Evolutionary conservation across 2,888 invertebrate genomes (phyloP), one percentile per base, ranked within the genome.

Genomic region (Aplocera efformata): DNA sequence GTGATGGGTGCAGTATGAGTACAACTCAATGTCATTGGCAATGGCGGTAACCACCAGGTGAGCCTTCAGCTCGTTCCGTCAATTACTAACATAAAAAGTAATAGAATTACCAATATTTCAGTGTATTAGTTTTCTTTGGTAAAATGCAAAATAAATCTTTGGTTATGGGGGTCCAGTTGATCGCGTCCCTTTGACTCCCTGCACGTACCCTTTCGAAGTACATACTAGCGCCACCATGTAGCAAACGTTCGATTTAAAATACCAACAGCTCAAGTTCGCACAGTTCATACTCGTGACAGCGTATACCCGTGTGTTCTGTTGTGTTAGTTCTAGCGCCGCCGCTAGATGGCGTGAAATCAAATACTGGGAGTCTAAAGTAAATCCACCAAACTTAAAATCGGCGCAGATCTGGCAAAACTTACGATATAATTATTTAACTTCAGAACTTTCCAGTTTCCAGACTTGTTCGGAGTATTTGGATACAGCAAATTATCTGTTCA

Each of bases 381-480:
- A 38, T 10, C 23, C 24, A 17, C 13, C 22, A 8, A n/a, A n/a
- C n/a, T n/a, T n/a, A n/a, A n/a, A n/a, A n/a, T 29, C 6, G 17
- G 8, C n/a, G 17, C 21, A 11, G 25, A 25, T 25, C 1, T 25
- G 13, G 1, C 13, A 6, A 11, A 40, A 29, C 28, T 39, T 22
- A 32, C 27, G 28, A 8, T 13, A 1, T 11, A 31, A n/a, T 20
- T 21, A 33, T 25, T 33, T 5, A 26, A 38, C 32, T 36, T 7
- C 32, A 36, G 25, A 37, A 27, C 38, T 36, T 35, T 28, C 22
- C 35, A 35, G 36, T 24, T 17, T 44, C 33, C 39, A 42, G 44
- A 42, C 32, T 30, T 38, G 29, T 39, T 33, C 28, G n/a, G 32
- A 25, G 24, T 43, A 43, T 46, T 47, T 46, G 46, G 43, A 39